Conservation (phyloP, 2,888 invertebrate species). For the Eumerus sabulonum region DNA sequence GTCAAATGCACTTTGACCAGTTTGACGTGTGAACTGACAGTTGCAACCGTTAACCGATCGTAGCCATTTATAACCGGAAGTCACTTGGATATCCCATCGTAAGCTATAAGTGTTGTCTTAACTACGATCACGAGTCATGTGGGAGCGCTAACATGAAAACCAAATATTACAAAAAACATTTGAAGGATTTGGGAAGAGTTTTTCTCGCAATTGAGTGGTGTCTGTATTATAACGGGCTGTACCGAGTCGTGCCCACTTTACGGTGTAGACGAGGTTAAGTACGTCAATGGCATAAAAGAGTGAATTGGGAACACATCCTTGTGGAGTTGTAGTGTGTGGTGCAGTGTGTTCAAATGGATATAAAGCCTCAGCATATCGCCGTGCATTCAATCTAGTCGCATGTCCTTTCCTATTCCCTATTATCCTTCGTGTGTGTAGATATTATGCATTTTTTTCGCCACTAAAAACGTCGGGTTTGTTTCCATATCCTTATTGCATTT, state of each 20-base stretch:
- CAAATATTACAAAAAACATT: too few relatives aligned
- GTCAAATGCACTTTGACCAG: constrained; percentile 66
- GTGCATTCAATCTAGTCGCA: constrained; percentile 38
- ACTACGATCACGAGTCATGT: background rate
- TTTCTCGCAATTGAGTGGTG: constrained; percentile 25
- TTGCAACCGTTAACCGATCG: constrained; percentile 26
- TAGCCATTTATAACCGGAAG: constrained; percentile 10
- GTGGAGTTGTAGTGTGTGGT: constrained; percentile 31
- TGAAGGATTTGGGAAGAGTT: too few relatives aligned
- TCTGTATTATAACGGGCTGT: constrained; percentile 13
- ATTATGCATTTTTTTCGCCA: constrained; percentile 36
- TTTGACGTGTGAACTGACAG: constrained; percentile 34
- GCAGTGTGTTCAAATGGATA: constrained; percentile 10
- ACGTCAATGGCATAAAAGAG: constrained; percentile 30
- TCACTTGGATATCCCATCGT: too few relatives aligned
- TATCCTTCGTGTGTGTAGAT: constrained; percentile 12
- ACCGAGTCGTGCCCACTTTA: too few relatives aligned
- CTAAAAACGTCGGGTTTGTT: constrained; percentile 11
- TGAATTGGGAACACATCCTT: constrained; percentile 51
- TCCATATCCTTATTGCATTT: constrained; percentile 47
- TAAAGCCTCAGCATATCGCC: constrained; percentile 55
- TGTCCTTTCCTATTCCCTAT: constrained; percentile 26
- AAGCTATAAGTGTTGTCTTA: background rate
- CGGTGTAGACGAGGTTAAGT: constrained; percentile 57
- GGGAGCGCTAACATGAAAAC: too few relatives aligned